A percentile compares a stretch with the other conserved stretches of the same genome.
phyloP scores from a whole-genome alignment of 1,140 invertebrate species.

The Scylla paramamosain region DNA sequence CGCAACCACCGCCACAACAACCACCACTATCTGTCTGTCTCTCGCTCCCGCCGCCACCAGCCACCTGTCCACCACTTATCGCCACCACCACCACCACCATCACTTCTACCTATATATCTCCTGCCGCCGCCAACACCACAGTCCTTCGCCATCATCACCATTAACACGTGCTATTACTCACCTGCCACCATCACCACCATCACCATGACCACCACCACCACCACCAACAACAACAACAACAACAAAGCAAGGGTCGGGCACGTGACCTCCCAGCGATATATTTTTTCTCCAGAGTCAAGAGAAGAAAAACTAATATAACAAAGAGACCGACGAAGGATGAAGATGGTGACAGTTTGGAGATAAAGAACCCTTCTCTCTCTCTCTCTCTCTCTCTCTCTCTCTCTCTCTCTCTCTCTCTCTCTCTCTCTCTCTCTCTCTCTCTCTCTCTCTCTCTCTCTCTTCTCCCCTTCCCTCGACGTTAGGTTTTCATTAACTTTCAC shows the following conservation, averaged over 20 bases:
- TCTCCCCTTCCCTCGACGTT: not conserved
- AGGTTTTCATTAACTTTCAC: conserved; percentile 15
- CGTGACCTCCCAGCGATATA: not conserved
- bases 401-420: not conserved
- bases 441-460: conserved; percentile 3
- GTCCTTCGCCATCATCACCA: no score
- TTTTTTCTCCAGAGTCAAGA: not conserved
- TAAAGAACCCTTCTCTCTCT: no score
- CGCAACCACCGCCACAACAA: no score
- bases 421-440: conserved; percentile 9
- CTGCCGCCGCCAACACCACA: no score
- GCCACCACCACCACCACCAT: not conserved
- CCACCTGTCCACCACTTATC: no score
- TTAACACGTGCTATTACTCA: no score
- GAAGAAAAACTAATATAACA: not conserved
- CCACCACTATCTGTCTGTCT: no score
- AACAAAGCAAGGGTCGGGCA: not conserved
- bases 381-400: no score
- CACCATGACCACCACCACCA: not conserved
- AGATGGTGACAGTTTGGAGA: not conserved
- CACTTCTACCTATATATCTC: not conserved
- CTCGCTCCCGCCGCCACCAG: not conserved
- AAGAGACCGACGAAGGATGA: not conserved
- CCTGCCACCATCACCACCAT: no score
- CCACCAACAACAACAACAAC: not conserved